phyloP scores from a whole-genome alignment of 2,113 vertebrate species.

The Ciconia maguari region DNA sequence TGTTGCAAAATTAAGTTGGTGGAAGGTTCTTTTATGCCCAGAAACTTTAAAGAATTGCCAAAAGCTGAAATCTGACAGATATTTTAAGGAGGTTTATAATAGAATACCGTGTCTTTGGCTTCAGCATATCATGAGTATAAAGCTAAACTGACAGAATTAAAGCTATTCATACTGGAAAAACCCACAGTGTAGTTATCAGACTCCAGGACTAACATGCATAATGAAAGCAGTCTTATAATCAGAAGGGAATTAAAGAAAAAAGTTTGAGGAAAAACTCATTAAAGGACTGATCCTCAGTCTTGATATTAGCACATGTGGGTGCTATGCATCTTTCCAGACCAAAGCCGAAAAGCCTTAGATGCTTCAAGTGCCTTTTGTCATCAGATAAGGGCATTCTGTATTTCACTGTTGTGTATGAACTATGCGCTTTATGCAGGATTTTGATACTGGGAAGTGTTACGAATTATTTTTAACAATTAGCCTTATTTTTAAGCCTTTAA shows the following conservation, averaged over 20 bases:
- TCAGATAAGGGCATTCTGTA: background rate
- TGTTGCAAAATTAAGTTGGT: background rate
- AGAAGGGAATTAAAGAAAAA: background rate
- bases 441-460: background rate
- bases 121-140: background rate
- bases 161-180: slow-evolving; percentile 19
- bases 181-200: background rate
- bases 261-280: background rate
- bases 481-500: background rate
- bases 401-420: background rate
- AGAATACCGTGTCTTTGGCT: background rate
- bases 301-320: background rate
- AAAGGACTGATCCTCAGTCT: background rate
- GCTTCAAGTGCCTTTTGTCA: background rate
- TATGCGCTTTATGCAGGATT: background rate
- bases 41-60: slow-evolving; percentile 11
- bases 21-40: background rate
- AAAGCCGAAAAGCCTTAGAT: background rate
- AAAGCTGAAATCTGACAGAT: background rate
- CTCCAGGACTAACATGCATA: slow-evolving; percentile 8
- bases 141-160: slow-evolving; percentile 37
- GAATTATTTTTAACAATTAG: slow-evolving; percentile 43
- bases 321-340: background rate
- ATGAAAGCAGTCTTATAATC: background rate
- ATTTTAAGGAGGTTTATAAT: slow-evolving; percentile 2